Base-by-base conservation (phyloP, 2,888 invertebrate genomes). In the Epinotia demarniana region DNA sequence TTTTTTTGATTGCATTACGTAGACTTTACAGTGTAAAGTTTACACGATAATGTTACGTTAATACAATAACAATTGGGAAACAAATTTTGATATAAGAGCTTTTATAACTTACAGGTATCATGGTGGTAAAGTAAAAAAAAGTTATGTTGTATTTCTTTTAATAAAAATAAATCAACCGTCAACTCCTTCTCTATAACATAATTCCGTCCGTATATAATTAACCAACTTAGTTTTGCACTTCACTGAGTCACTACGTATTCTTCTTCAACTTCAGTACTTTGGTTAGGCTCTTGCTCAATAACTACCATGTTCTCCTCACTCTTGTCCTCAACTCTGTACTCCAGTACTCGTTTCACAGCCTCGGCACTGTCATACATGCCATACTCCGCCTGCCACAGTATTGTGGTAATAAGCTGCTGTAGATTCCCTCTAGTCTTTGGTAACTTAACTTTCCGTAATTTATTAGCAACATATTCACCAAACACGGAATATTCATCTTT, bases 351-450 rank as follows among this genome's bases (percentile, higher is more conserved):
- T 78, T 91, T 93, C 0, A 94, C 92, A 0, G 92, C 84, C 0
- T 92, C 92, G 9, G 92, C 89, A 80, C 84, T 87, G 72, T 93
- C 92, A 80, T 92, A 94, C 16, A 90, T 77, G 0, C 93, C 93
- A 81, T 92, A 93, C 71, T 94, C 93, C 0, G 93, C 92, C 78
- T 93, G 93, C 93, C 93, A 94, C 23, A 94, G 77, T 78, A 93
- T 89, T 3, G 93, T 94, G 33, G 93, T 91, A 0, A 94, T 92
- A 19, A 94, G 78, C 74, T 94, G 93, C 77, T 94, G 93, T 4
- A 94, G 83, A 77, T 94, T 94, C 0, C 92, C 90, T 33, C 89
- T 80, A 0, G 92, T 90, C 2, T 90, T 83, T 12, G 88, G 82
- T 0, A 84, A 81, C 75, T 87, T 89, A 12, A 93, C 85, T 78